A percentile compares a stretch with the other conserved stretches of the same genome.
phyloP scores from a whole-genome alignment of 1,140 invertebrate species.

The Oryzaephilus surinamensis region DNA sequence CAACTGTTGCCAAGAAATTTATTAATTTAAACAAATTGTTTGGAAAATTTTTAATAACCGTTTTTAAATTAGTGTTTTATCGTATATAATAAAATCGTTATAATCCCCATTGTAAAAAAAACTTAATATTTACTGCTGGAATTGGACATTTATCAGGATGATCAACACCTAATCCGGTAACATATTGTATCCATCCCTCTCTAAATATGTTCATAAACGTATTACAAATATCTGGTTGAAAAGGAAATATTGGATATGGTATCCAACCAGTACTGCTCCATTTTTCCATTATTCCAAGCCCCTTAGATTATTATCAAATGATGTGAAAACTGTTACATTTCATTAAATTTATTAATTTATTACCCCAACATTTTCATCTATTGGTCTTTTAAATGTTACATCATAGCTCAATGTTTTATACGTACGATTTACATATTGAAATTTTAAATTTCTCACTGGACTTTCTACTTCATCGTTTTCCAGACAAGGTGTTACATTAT shows the following conservation, averaged over 20 bases:
- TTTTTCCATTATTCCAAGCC: not conserved
- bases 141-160: conserved; percentile 2
- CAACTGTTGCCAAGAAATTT: too few species aligned
- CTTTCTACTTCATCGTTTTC: conserved; percentile 1
- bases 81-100: too few species aligned
- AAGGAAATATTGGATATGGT: not conserved
- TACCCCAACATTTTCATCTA: conserved; percentile 5
- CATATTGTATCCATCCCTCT: not conserved
- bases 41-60: too few species aligned
- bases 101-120: too few species aligned
- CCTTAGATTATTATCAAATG: too few species aligned
- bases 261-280: conserved; percentile 5
- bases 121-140: too few species aligned
- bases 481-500: not conserved
- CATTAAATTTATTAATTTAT: too few species aligned
- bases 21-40: too few species aligned
- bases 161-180: not conserved
- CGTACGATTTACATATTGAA: conserved; percentile 1
- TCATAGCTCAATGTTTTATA: conserved; percentile 1
- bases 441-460: conserved; percentile 1
- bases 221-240: conserved; percentile 3
- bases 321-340: too few species aligned
- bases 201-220: not conserved
- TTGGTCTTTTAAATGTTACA: not conserved
- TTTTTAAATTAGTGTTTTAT: too few species aligned